Conservation (phyloP, 2,797 vertebrate genomes). For the Chrosomus eos region DNA sequence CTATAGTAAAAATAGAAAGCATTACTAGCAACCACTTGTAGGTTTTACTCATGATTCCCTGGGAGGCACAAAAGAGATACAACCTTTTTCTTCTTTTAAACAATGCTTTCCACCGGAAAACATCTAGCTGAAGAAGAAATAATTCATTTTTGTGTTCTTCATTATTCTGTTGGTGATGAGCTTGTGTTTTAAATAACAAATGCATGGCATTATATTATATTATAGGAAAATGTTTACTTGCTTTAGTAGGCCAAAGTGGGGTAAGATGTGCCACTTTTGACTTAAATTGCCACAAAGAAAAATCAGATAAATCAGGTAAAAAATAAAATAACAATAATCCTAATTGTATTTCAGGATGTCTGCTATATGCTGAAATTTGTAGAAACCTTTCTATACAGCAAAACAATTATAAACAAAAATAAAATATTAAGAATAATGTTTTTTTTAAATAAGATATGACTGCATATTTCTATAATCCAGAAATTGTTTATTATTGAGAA, state of each 20-base stretch:
- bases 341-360: background rate
- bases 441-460: no score
- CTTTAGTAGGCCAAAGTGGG: background rate
- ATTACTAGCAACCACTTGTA: slow-evolving; percentile 11
- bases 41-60: slow-evolving; percentile 23
- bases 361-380: background rate
- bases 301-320: background rate
- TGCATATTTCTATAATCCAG: background rate
- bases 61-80: background rate
- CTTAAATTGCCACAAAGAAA: background rate
- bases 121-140: background rate
- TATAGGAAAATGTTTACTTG: background rate
- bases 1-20: slow-evolving; percentile 28
- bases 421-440: background rate
- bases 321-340: background rate
- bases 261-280: background rate
- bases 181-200: background rate
- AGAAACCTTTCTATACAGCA: background rate
- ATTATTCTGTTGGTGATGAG: background rate
- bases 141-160: background rate
- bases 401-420: background rate
- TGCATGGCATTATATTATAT: background rate
- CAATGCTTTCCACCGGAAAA: background rate
- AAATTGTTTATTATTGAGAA: background rate
- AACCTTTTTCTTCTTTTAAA: background rate